Base-by-base conservation (phyloP, 2,797 vertebrate species). In the Helicolenus hilgendorfi region DNA sequence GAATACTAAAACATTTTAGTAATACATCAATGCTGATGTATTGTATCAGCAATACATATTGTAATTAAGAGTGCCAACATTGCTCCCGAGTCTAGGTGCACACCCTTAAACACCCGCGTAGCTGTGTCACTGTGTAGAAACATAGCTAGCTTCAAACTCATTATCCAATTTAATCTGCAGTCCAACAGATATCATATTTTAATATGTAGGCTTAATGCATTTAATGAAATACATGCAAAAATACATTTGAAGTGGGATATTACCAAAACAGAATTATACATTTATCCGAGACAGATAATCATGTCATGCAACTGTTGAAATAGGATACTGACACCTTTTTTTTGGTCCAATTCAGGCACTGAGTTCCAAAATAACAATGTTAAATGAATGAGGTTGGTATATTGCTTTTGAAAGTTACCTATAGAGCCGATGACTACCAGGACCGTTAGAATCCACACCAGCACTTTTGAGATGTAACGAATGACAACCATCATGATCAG, bases 401-500 rank as follows among this genome's bases (percentile, higher is more conserved):
- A 13, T 45, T 33, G n/a, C 29, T 36, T 68, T n/a, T 45, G 10
- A 27, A 26, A 24, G 81, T 97, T 97, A 99, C 99, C 99, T 45
- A 99, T 88, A 9, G 99, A 99, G 73, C 99, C 98, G 68, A 99
- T 84, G 86, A 99, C 94, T 13, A 99, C 98, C 83, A 99, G 94
- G 85, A 98, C 90, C 1, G 99, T 99, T 85, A 99, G 87, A 91
- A 99, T 98, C 98, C 98, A 99, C 72, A 99, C 98, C 94, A 99
- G 96, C 13, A 99, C 89, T 94, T 96, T 98, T 77, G 99, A 98
- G 96, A 99, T 99, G 96, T 98, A 99, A 84, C 99, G 98, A 91
- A 99, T 99, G 94, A 99, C 97, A 68, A 98, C 97, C 99, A 99
- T 99, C 97, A 99, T 97, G 93, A 99, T 97, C 97, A 99, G 96